A percentile compares a stretch with the other conserved stretches of the same genome.
Evolutionary conservation across 1,140 invertebrate species (phyloP).

Genomic region (Steinernema feltiae): DNA sequence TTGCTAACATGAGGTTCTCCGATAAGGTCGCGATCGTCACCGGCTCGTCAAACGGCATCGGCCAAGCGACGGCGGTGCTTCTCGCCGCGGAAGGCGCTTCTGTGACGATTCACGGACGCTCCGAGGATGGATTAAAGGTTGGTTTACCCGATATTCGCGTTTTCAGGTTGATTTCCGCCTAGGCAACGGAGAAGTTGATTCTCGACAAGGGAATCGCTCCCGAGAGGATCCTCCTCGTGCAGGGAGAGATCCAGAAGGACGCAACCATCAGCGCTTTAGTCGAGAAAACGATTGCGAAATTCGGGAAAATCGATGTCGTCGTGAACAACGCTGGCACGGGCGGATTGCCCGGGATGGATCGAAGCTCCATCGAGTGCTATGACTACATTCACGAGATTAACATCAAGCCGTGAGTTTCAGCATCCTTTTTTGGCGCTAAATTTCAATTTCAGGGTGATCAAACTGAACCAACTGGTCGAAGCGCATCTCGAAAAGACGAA

Average conservation of each 20-base stretch:
- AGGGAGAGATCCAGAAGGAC: conserved; percentile 36
- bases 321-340: conserved; percentile 26
- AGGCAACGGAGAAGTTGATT: conserved; percentile 20
- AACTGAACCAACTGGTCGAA: conserved; percentile 25
- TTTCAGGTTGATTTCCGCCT: neutral
- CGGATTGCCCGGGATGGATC: neutral
- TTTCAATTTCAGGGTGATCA: conserved; percentile 29
- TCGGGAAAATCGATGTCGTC: conserved; percentile 39
- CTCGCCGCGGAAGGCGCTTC: conserved; percentile 30
- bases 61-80: conserved; percentile 23
- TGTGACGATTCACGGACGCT: conserved; percentile 31
- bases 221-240: conserved; percentile 31
- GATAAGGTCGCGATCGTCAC: conserved; percentile 29
- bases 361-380: conserved; percentile 13
- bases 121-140: conserved; percentile 21
- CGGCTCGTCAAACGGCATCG: conserved; percentile 36
- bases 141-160: neutral
- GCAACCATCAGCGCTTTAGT: conserved; percentile 29
- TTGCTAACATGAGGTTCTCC: neutral
- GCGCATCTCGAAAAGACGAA: too few relatives aligned
- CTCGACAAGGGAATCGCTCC: conserved; percentile 20
- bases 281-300: conserved; percentile 37
- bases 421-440: neutral
- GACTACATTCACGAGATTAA: neutral
- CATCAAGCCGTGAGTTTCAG: neutral